phyloP scores from a whole-genome alignment of 2,113 vertebrate species.

The Pleuronectes platessa region DNA sequence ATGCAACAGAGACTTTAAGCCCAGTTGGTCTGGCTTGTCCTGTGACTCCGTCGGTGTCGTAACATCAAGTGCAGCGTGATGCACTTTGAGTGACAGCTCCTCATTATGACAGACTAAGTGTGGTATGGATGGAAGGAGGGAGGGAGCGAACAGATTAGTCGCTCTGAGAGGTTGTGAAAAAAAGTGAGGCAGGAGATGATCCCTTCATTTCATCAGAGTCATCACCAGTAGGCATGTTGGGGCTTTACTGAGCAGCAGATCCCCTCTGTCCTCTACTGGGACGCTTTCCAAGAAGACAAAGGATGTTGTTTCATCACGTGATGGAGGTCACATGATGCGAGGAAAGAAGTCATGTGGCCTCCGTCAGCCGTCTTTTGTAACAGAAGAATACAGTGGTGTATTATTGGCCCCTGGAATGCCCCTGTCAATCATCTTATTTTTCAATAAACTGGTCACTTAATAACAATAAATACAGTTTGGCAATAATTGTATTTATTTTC shows the following conservation, averaged over 20 bases:
- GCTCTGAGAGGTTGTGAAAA: conserved; percentile 54
- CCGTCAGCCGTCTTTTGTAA: too few species aligned
- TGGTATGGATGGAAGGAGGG: conserved; percentile 51
- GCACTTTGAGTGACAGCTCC: conserved; percentile 68
- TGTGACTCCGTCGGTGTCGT: conserved; percentile 54
- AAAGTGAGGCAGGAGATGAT: conserved; percentile 48
- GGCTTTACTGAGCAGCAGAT: conserved; percentile 10
- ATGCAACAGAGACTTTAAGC: conserved; percentile 59
- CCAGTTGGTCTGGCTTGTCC: conserved; percentile 60
- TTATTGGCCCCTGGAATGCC: too few species aligned
- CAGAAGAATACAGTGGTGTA: too few species aligned
- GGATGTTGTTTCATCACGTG: background rate
- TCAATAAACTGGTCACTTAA: too few species aligned
- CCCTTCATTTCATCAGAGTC: conserved; percentile 53
- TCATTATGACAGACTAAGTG: conserved; percentile 66
- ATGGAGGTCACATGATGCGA: background rate
- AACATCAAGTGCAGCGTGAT: conserved; percentile 61
- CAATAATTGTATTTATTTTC: too few species aligned
- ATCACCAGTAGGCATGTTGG: conserved; percentile 27
- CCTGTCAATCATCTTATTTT: too few species aligned
- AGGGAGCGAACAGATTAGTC: conserved; percentile 33
- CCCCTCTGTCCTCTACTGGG: too few species aligned
- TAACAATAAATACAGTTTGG: too few species aligned
- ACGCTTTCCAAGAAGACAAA: background rate
- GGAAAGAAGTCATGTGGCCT: background rate